phyloP scores from a whole-genome alignment of 2,113 vertebrate genomes.

The Pungitius pungitius region DNA sequence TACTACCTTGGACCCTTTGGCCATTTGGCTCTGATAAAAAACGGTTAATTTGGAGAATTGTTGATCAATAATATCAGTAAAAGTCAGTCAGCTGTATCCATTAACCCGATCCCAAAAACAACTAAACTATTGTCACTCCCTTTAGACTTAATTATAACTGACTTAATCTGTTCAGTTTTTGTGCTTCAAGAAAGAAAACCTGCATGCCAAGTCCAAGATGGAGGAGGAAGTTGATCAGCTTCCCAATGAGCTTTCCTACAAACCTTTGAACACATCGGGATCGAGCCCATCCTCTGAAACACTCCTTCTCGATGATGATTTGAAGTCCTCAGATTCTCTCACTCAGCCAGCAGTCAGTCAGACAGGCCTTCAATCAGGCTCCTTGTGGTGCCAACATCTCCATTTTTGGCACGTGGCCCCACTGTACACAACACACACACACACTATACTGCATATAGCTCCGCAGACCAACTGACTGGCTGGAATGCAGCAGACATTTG shows the following conservation, averaged over 20 bases:
- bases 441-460: not conserved
- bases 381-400: conserved; percentile 16
- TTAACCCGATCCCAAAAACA: not conserved
- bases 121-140: not conserved
- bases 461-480: conserved; percentile 44
- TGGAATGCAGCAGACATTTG: conserved; percentile 55
- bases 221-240: not conserved
- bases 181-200: not conserved
- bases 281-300: not conserved
- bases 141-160: not conserved
- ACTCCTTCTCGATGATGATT: not conserved
- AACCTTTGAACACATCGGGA: not conserved
- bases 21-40: not conserved
- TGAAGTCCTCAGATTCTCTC: not conserved
- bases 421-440: conserved; percentile 6
- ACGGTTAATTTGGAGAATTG: not conserved
- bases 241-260: not conserved
- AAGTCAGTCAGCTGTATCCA: not conserved
- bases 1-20: no score
- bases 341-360: conserved; percentile 13
- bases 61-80: not conserved
- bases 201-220: not conserved
- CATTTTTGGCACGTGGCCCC: conserved; percentile 22
- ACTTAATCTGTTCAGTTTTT: not conserved
- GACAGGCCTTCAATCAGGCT: conserved; percentile 32